These are phyloP conservation scores for Brotula barbata DNA, from an alignment of 2,797 vertebrate species.

Conservation along the genomic window DNA sequence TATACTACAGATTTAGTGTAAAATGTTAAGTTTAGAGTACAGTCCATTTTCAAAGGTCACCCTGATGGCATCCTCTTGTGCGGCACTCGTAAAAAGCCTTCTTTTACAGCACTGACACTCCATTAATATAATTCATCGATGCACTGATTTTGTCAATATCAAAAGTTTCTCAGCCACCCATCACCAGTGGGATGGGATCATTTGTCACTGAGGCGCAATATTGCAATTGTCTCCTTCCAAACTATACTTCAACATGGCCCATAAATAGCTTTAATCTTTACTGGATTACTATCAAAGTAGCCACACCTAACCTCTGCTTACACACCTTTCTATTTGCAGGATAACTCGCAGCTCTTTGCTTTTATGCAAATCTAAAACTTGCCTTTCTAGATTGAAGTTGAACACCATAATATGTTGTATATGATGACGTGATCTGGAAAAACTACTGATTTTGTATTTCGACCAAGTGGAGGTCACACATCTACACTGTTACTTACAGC, in stretches of 20 bases:
- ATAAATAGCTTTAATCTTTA: conserved; percentile 18
- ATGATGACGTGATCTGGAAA: background rate
- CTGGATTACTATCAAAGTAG: conserved; percentile 18
- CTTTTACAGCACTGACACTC: background rate
- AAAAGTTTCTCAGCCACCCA: too few relatives aligned
- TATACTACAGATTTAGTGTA: conserved; percentile 4
- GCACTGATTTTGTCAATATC: conserved; percentile 5
- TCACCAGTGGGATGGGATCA: too few relatives aligned
- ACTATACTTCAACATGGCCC: background rate
- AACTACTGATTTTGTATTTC: background rate
- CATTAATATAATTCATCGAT: background rate
- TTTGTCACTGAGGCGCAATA: too few relatives aligned
- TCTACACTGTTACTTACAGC: conserved; percentile 5
- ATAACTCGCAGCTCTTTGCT: background rate
- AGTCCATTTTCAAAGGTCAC: conserved; percentile 5
- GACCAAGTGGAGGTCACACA: conserved; percentile 18
- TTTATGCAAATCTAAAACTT: background rate
- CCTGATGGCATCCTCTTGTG: background rate
- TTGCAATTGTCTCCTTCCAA: background rate
- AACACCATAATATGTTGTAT: too few relatives aligned
- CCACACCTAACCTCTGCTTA: conserved; percentile 44
- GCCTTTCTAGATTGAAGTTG: background rate
- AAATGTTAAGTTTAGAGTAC: background rate
- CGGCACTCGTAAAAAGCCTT: background rate
- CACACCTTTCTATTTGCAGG: background rate